Evolutionary conservation across 2,888 invertebrate genomes (phyloP).

Genomic region (Melinopterus prodromus): DNA sequence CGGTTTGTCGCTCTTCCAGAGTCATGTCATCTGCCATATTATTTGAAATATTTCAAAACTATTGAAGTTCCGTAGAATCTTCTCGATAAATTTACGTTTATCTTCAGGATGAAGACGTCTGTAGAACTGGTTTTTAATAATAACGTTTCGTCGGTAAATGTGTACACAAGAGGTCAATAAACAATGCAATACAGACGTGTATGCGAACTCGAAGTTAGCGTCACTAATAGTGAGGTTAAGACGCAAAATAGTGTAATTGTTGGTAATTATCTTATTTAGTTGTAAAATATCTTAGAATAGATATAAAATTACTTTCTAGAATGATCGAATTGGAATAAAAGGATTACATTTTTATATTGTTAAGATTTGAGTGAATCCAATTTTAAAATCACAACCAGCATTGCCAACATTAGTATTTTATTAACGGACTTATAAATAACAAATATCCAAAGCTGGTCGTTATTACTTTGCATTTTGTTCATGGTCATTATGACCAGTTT

Average conservation of each 20-base stretch:
- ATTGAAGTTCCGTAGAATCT: background rate
- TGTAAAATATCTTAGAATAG: background rate
- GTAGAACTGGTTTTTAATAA: background rate
- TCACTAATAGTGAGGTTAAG: background rate
- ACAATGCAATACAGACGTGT: background rate
- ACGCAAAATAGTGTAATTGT: background rate
- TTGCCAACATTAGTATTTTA: too few relatives aligned
- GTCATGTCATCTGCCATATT: slow-evolving; percentile 26
- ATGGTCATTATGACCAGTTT: too few relatives aligned
- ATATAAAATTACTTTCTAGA: background rate
- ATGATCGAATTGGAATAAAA: background rate
- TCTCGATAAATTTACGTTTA: background rate
- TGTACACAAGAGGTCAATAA: background rate
- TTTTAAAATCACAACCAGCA: too few relatives aligned
- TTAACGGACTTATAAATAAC: too few relatives aligned
- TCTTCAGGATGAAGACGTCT: background rate
- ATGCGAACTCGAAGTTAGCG: background rate
- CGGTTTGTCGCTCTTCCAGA: slow-evolving; percentile 15
- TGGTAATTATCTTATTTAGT: background rate
- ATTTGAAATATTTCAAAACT: background rate
- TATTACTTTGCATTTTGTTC: too few relatives aligned
- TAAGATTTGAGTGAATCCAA: too few relatives aligned
- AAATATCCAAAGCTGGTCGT: too few relatives aligned
- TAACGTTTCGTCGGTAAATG: background rate
- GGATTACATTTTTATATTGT: too few relatives aligned